These are phyloP conservation scores for Drosophila pseudotakahashii DNA, from an alignment of 2,888 invertebrate species.

Conservation along the genomic window DNA sequence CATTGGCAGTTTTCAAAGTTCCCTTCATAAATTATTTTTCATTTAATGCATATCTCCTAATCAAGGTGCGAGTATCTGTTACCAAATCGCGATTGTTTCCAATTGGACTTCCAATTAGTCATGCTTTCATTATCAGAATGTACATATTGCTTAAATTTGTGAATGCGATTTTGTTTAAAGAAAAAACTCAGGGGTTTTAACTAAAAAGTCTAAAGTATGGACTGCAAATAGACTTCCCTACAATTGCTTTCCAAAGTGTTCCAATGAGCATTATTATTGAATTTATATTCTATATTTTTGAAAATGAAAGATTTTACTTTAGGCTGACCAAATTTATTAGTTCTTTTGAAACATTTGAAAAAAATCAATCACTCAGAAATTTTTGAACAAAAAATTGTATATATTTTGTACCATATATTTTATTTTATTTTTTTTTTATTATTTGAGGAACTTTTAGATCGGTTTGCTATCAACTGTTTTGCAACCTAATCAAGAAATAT, in stretches of 20 bases:
- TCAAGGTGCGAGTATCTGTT: constrained; percentile 21
- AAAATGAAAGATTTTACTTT: too few species aligned
- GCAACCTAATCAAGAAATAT: too few species aligned
- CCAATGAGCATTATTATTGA: neutral
- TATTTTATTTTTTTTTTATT: too few species aligned
- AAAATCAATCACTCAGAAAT: too few species aligned
- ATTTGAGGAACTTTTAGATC: too few species aligned
- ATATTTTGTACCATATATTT: too few species aligned
- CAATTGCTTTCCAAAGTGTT: neutral
- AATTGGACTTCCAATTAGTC: constrained; percentile 32
- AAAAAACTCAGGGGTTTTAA: constrained; percentile 6
- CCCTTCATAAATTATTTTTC: neutral
- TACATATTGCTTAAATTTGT: neutral
- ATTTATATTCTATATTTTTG: too few species aligned
- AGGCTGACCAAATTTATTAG: too few species aligned
- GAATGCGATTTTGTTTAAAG: constrained; percentile 4
- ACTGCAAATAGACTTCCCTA: neutral
- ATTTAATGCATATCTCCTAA: constrained; percentile 14
- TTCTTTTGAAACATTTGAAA: too few species aligned
- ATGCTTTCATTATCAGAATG: constrained; percentile 30
- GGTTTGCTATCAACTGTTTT: too few species aligned
- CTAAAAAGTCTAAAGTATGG: neutral
- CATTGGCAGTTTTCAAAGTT: neutral
- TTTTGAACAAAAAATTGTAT: too few species aligned
- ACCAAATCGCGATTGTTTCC: constrained; percentile 32